Evolutionary conservation across 2,113 vertebrate genomes (phyloP).

Genomic region (Eulemur rufifrons): DNA sequence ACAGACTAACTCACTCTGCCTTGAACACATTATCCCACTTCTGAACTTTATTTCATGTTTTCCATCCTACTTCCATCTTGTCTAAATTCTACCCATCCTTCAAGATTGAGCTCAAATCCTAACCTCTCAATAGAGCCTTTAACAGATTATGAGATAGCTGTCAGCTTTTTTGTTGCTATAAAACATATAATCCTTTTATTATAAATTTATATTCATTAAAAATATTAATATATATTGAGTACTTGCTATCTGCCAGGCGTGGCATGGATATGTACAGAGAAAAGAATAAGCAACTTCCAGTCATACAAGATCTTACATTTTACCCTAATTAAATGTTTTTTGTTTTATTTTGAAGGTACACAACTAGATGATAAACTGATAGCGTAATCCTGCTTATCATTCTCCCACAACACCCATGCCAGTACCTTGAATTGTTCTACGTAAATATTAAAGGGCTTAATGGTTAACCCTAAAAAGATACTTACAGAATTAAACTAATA

Average conservation of each 20-base stretch:
- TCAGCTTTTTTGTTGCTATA: neutral
- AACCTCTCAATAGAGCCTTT: neutral
- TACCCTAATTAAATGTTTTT: neutral
- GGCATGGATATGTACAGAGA: neutral
- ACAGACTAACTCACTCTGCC: neutral
- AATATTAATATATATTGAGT: neutral
- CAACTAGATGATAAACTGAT: neutral
- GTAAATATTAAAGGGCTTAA: neutral
- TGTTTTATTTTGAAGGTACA: neutral
- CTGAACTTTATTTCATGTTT: neutral
- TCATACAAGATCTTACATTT: neutral
- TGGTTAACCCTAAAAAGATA: neutral
- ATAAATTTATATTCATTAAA: slow-evolving; percentile 32
- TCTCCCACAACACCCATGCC: neutral
- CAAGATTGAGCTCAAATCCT: neutral
- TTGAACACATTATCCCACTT: neutral
- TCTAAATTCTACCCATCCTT: neutral
- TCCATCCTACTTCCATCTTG: neutral
- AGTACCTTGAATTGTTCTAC: neutral
- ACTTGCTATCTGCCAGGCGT: neutral
- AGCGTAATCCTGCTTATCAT: neutral
- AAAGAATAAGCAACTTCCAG: neutral
- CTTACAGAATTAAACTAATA: neutral
- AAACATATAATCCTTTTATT: slow-evolving; percentile 21
- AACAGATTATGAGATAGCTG: neutral